A percentile compares a stretch with the other conserved stretches of the same genome.
Conservation (phyloP, 2,888 invertebrate genomes). For the Agrotis segetum region DNA sequence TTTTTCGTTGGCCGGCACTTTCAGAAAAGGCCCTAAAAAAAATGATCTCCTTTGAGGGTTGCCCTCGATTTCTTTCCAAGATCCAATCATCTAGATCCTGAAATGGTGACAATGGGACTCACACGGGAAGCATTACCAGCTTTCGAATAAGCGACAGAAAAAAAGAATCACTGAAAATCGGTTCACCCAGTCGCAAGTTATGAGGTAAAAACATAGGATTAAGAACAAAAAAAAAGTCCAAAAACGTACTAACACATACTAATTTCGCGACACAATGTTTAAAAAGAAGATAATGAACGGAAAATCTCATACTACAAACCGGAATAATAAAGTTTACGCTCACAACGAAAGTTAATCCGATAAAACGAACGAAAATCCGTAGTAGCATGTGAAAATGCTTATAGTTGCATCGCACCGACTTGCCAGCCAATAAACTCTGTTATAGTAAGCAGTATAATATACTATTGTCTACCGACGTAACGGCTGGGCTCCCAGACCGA, state of each 20-base stretch:
- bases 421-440: constrained; percentile 70
- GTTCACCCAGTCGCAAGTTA: no score
- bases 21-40: no score
- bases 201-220: no score
- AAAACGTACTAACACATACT: constrained; percentile 27
- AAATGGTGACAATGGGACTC: no score
- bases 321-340: constrained; percentile 43
- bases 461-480: constrained; percentile 55
- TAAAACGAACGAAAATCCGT: constrained; percentile 43
- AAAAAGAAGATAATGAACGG: constrained; percentile 36
- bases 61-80: no score
- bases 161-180: no score
- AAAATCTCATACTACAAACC: constrained; percentile 35
- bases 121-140: no score
- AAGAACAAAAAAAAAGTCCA: no score
- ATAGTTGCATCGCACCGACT: constrained; percentile 60
- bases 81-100: no score
- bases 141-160: no score
- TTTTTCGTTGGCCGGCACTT: no score
- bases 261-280: constrained; percentile 36
- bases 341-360: constrained; percentile 53
- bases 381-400: constrained; percentile 46
- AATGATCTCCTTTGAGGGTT: no score
- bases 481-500: constrained; percentile 48
- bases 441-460: constrained; percentile 59